Evolutionary conservation across 2,797 vertebrate genomes (phyloP).

Genomic region (Sebastes glaucus): DNA sequence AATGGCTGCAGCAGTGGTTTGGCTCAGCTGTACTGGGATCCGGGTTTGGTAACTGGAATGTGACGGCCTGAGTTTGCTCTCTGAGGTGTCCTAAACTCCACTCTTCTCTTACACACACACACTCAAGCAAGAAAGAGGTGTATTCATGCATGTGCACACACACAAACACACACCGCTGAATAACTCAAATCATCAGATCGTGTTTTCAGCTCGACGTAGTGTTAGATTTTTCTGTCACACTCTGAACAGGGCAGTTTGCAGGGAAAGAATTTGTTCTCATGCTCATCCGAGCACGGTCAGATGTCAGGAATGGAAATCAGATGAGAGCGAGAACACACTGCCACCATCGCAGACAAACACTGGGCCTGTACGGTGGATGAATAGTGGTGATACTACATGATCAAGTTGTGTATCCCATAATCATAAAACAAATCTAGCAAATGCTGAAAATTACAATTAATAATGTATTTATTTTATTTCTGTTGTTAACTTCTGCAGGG

Average conservation of each 20-base stretch:
- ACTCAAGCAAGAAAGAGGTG: background rate
- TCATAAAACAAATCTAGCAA: background rate
- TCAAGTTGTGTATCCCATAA: background rate
- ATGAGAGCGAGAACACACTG: background rate
- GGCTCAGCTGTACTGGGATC: conserved; percentile 27
- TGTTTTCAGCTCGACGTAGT: conserved; percentile 27
- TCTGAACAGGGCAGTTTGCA: conserved; percentile 27
- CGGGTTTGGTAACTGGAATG: conserved; percentile 46
- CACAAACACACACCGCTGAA: conserved; percentile 7
- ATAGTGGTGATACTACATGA: background rate
- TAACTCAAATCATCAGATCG: conserved; percentile 19
- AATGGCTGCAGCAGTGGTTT: conserved; percentile 45
- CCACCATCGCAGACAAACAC: background rate
- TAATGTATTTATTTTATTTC: background rate
- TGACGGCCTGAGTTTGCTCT: conserved; percentile 29
- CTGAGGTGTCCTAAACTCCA: conserved; percentile 63
- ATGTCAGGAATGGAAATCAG: conserved; percentile 25
- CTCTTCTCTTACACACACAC: conserved; percentile 9
- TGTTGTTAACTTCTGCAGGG: no score
- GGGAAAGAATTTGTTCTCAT: conserved; percentile 32
- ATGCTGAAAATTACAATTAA: background rate
- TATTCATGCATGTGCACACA: background rate
- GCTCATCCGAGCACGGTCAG: conserved; percentile 12
- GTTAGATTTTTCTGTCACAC: conserved; percentile 39
- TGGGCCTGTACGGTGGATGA: background rate